A percentile compares a stretch with the other conserved stretches of the same genome.
Evolutionary conservation across 2,797 vertebrate species (phyloP).

Genomic region (Glossophaga mutica): DNA sequence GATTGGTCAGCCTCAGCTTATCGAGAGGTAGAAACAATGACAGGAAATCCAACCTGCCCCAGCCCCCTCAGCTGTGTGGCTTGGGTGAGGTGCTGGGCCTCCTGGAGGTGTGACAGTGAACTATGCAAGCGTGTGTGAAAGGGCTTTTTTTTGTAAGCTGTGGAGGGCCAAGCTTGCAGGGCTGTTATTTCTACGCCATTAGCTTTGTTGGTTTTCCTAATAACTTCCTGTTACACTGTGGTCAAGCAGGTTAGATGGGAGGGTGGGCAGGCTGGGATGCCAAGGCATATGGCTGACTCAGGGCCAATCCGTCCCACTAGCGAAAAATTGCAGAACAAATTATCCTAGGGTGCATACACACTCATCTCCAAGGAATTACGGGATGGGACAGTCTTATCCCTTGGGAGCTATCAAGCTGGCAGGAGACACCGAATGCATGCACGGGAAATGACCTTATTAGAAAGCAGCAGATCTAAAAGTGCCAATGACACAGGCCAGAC

Average conservation of each 20-base stretch:
- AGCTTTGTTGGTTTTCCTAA: not conserved
- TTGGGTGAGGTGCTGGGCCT: not conserved
- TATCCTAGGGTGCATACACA: not conserved
- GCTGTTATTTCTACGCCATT: not conserved
- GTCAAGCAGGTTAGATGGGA: not conserved
- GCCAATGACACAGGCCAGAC: conserved; percentile 40
- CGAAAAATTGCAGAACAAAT: not conserved
- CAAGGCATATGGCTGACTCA: not conserved
- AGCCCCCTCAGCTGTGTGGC: not conserved
- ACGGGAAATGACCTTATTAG: conserved; percentile 19
- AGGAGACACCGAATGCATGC: not conserved
- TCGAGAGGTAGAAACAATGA: not conserved
- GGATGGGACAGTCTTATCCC: not conserved
- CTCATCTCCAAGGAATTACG: not conserved
- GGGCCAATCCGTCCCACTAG: not conserved
- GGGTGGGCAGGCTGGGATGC: too few species aligned
- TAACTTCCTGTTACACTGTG: not conserved
- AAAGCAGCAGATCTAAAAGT: conserved; percentile 29
- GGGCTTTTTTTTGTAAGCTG: not conserved
- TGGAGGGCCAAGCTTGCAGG: rapidly evolving
- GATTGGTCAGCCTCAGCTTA: rapidly evolving
- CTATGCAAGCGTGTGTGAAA: not conserved
- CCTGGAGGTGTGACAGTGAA: too few species aligned
- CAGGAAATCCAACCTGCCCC: not conserved
- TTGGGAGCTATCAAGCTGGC: not conserved